phyloP scores from a whole-genome alignment of 2,888 invertebrate species.

The Phorcus lineatus region DNA sequence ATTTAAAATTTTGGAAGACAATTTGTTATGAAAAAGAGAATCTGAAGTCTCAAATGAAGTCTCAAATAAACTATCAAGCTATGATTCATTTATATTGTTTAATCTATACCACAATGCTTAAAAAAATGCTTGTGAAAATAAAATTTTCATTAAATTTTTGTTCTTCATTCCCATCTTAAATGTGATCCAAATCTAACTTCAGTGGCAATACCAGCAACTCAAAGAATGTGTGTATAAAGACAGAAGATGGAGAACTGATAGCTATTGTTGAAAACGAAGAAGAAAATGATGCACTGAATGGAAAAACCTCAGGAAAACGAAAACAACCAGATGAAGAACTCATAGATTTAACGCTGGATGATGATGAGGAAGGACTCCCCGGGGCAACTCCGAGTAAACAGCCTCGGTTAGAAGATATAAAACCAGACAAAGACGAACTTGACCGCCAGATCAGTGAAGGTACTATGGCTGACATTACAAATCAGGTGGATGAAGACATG shows the following conservation, averaged over 20 bases:
- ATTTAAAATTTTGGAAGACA: too few relatives aligned
- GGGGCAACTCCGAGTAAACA: background rate
- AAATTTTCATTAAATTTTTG: too few relatives aligned
- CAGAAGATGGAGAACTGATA: constrained; percentile 57
- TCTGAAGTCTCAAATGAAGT: too few relatives aligned
- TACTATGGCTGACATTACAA: background rate
- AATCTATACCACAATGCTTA: too few relatives aligned
- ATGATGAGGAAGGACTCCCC: constrained; percentile 14
- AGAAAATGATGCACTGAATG: background rate
- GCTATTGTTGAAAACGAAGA: constrained; percentile 40
- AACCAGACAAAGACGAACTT: constrained; percentile 32
- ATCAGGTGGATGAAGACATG: background rate
- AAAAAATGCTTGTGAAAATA: too few relatives aligned
- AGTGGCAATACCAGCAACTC: background rate
- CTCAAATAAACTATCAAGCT: too few relatives aligned
- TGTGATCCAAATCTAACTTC: too few relatives aligned
- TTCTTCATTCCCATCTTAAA: too few relatives aligned
- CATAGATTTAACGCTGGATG: constrained; percentile 50
- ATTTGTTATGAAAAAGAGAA: too few relatives aligned
- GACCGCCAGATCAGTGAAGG: background rate
- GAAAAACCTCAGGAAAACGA: background rate
- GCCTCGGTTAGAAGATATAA: constrained; percentile 18
- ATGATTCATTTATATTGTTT: too few relatives aligned
- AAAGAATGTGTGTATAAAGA: constrained; percentile 51
- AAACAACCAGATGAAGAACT: constrained; percentile 11